Conservation (phyloP, 23 tunicate species). For the Styela plicata region DNA sequence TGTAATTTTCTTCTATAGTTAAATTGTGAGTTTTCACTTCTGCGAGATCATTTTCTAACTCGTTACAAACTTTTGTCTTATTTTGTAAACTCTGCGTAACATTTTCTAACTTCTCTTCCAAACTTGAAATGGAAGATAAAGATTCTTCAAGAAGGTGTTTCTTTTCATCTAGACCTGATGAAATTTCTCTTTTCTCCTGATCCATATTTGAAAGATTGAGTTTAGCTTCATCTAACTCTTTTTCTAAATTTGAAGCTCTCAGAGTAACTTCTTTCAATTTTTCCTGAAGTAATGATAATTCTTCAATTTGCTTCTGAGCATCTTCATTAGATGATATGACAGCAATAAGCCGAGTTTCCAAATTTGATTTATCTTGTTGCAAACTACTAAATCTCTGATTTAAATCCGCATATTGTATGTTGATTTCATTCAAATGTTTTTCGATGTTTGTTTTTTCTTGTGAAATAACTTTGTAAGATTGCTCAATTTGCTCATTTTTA, state of each 20-base stretch:
- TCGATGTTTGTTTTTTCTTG: neutral
- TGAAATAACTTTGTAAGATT: neutral
- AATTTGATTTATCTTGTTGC: neutral
- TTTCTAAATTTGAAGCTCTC: neutral
- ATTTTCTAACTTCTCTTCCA: neutral
- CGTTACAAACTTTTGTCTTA: neutral
- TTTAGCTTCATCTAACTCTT: neutral
- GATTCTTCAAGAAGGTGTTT: neutral
- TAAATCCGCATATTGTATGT: neutral
- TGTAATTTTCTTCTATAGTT: neutral
- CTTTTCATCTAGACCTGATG: neutral
- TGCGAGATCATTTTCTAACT: neutral
- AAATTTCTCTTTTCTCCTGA: neutral
- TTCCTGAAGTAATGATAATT: neutral
- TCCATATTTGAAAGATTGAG: neutral
- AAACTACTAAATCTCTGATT: neutral
- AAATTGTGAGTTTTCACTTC: neutral
- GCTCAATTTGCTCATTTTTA: neutral
- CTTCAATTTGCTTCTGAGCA: neutral
- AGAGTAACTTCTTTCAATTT: neutral
- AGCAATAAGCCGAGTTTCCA: slow-evolving; percentile 1
- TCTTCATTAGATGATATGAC: neutral
- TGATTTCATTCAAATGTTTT: neutral
- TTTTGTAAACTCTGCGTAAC: neutral
- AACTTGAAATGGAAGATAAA: neutral